Percentiles rank a stretch among this genome's conserved stretches.
These are phyloP conservation scores for Siniperca chuatsi DNA, from an alignment of 2,113 vertebrate species.

Conservation along the genomic window DNA sequence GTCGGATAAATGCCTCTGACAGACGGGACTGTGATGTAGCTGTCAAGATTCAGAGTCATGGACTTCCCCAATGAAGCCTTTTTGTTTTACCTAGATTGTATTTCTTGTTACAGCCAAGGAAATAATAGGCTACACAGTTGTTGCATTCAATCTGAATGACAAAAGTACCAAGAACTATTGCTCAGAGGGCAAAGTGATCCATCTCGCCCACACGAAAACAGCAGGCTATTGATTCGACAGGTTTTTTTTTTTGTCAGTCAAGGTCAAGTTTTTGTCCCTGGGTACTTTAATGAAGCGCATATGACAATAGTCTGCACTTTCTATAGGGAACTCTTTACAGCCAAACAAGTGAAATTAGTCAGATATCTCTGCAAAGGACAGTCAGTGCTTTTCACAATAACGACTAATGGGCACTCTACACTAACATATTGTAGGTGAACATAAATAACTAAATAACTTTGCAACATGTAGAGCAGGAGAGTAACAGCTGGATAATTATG, in stretches of 20 bases:
- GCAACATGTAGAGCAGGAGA: neutral
- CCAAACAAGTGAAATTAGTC: constrained; percentile 34
- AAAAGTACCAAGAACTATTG: constrained; percentile 52
- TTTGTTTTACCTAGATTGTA: constrained; percentile 65
- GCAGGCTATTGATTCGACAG: constrained; percentile 61
- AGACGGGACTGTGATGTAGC: constrained; percentile 51
- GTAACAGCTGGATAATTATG: constrained; percentile 74
- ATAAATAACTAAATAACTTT: neutral
- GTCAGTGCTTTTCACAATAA: neutral
- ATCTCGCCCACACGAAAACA: constrained; percentile 51
- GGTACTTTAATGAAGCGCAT: constrained; percentile 30
- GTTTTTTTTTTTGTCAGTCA: constrained; percentile 59
- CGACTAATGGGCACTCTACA: neutral
- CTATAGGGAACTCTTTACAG: constrained; percentile 4
- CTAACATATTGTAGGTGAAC: neutral
- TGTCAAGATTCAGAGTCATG: constrained; percentile 64
- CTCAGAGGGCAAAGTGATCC: constrained; percentile 55
- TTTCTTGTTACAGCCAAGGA: constrained; percentile 63
- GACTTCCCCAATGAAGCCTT: constrained; percentile 35
- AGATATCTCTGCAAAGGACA: constrained; percentile 17
- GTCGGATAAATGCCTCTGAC: constrained; percentile 65
- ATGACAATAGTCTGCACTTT: neutral
- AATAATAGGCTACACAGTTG: constrained; percentile 53
- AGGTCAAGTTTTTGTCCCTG: constrained; percentile 58
- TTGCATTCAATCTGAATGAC: constrained; percentile 65